Base-by-base conservation (phyloP, 2,797 vertebrate species). In the Sebastolobus altivelis region DNA sequence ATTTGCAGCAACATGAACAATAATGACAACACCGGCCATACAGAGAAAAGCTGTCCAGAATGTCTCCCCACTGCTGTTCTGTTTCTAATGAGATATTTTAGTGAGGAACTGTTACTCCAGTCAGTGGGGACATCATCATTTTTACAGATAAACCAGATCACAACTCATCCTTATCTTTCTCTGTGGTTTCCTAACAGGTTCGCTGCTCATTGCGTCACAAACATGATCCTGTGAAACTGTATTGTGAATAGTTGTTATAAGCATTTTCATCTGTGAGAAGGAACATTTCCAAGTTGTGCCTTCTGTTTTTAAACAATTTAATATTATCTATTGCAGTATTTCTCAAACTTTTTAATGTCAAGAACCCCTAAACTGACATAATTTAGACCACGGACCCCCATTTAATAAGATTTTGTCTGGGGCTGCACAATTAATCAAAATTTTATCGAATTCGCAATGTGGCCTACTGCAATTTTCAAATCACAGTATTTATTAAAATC, bases 1-100 rank as follows among this genome's bases (percentile, higher is more conserved):
- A 74, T 80, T 80, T 40, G 46, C 27, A 73, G 70, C 58, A 65
- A 63, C 29, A 63, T 69, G 16, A 33, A 54, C 40, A 72, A 49
- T 55, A 18, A 33, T 65, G 33, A 20, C 40, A 67, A 59, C 46
- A 37, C 56, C 11, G 10, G 25, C 31, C 11, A 61, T 55, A 3
- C 4, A 59, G 18, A 11, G 20, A 66, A 54, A 66, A 59, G 4
- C 25, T 40, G 40, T 0, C 1, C 8, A 14, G 29, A 60, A 35
- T 43, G 11, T 38, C 6, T 25, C 29, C 8, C 33, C 8, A 8
- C 18, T 52, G 37, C 31, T 66, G 33, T 27, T 72, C n/a, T 25
- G 5, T 59, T 60, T 72, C 35, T 12, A 5, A 43, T 55, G 8
- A 62, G 27, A 73, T 31, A 14, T 49, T 67, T 72, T 9, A 27